Evolutionary conservation across 2,113 vertebrate genomes (phyloP).

Genomic region (Ivindomyrus marchei): DNA sequence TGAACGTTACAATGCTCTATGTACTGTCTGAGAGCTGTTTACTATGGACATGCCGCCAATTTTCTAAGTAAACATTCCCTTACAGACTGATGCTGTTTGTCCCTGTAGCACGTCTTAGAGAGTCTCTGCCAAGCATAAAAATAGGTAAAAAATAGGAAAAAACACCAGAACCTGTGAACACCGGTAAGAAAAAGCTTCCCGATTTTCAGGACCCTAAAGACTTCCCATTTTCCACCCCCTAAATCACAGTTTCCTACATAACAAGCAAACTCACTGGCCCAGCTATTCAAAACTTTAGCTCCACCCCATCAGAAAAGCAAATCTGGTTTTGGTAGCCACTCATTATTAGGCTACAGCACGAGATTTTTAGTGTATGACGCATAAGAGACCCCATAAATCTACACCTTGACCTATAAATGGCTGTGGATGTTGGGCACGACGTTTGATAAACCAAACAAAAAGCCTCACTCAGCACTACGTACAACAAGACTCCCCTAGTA

Average conservation of each 20-base stretch:
- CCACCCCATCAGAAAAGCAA: not conserved
- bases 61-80: not conserved
- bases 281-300: not conserved
- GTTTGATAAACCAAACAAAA: not conserved
- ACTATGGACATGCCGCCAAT: not conserved
- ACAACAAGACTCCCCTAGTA: not conserved
- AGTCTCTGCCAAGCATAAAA: not conserved
- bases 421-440: not conserved
- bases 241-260: not conserved
- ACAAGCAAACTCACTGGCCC: not conserved
- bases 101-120: not conserved
- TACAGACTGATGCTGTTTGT: not conserved
- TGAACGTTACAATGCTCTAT: not conserved
- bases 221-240: not conserved
- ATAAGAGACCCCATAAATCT: not conserved
- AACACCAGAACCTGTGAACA: not conserved
- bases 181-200: not conserved
- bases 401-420: not conserved
- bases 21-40: not conserved
- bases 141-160: not conserved
- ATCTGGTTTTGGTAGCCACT: not conserved
- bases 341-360: not conserved
- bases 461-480: not conserved
- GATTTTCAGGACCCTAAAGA: not conserved
- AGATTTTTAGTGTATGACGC: not conserved